A percentile compares a stretch with the other conserved stretches of the same genome.
These are phyloP conservation scores for Odobenus rosmarus DNA, from an alignment of 2,113 vertebrate genomes.

Conservation along the genomic window DNA sequence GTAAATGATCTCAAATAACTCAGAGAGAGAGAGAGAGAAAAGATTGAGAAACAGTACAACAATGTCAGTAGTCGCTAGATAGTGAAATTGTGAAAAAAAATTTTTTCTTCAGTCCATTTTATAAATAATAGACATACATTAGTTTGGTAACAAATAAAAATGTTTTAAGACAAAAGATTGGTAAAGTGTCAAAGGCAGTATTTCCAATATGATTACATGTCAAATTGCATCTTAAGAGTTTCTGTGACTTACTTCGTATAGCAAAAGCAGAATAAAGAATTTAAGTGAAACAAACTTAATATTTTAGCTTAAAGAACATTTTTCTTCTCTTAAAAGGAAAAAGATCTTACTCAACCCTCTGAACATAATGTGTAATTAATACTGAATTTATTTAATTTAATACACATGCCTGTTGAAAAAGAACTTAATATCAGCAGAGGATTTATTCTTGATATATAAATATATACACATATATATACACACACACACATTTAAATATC, in stretches of 20 bases:
- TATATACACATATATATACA: not conserved
- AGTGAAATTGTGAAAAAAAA: not conserved
- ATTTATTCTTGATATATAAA: not conserved
- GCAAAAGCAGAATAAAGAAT: conserved; percentile 38
- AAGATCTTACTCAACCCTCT: not conserved
- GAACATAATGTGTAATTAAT: not conserved
- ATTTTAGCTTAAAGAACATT: not conserved
- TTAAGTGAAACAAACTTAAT: conserved; percentile 1
- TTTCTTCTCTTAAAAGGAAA: not conserved
- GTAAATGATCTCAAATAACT: not conserved
- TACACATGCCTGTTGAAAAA: not conserved
- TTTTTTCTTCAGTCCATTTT: conserved; percentile 23
- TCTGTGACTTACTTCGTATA: not conserved
- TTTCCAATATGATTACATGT: not conserved
- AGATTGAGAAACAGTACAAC: not conserved
- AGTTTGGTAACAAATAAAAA: not conserved
- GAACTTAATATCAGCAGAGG: conserved; percentile 3
- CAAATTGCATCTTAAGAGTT: conserved; percentile 14
- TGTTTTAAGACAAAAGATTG: not conserved
- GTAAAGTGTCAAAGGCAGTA: conserved; percentile 23
- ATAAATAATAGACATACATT: conserved; percentile 43
- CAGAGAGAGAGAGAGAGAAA: not conserved
- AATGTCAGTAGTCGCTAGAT: not conserved
- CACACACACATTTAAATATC: not conserved
- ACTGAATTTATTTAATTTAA: not conserved